Conservation (phyloP, 2,113 vertebrate genomes). For the Oreochromis aureus region DNA sequence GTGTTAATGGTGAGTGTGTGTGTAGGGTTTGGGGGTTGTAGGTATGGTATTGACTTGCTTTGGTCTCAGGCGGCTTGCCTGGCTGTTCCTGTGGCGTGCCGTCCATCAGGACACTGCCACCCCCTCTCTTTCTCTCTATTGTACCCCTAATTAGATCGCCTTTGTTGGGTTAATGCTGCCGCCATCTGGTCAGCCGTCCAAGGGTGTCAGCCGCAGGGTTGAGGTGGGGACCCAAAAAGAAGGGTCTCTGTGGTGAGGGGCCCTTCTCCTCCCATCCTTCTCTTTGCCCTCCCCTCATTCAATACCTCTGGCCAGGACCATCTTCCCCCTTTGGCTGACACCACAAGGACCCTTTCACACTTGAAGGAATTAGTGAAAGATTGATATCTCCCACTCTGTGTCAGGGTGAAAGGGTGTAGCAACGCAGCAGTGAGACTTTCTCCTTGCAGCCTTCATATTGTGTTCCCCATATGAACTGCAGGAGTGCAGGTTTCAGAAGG, state of each 20-base stretch:
- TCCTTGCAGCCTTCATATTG: slow-evolving; percentile 17
- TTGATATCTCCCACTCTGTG: slow-evolving; percentile 66
- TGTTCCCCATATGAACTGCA: neutral
- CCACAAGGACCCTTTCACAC: slow-evolving; percentile 75
- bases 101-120: slow-evolving; percentile 50
- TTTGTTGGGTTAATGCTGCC: slow-evolving; percentile 75
- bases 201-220: slow-evolving; percentile 35
- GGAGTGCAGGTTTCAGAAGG: neutral
- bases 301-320: slow-evolving; percentile 45
- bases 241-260: slow-evolving; percentile 17
- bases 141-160: slow-evolving; percentile 77
- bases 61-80: slow-evolving; percentile 46
- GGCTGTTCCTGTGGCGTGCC: slow-evolving; percentile 45
- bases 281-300: slow-evolving; percentile 48
- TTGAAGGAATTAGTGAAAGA: slow-evolving; percentile 78
- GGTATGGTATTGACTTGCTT: slow-evolving; percentile 45
- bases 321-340: slow-evolving; percentile 56
- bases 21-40: slow-evolving; percentile 29
- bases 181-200: slow-evolving; percentile 74
- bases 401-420: slow-evolving; percentile 32
- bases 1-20: slow-evolving; percentile 24
- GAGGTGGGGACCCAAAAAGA: slow-evolving; percentile 27
- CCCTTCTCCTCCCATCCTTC: slow-evolving; percentile 39
- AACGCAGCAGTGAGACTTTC: slow-evolving; percentile 23
- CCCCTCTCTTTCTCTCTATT: slow-evolving; percentile 56